Evolutionary conservation across 2,113 vertebrate genomes (phyloP).

Genomic region (Eubucco bourcierii): DNA sequence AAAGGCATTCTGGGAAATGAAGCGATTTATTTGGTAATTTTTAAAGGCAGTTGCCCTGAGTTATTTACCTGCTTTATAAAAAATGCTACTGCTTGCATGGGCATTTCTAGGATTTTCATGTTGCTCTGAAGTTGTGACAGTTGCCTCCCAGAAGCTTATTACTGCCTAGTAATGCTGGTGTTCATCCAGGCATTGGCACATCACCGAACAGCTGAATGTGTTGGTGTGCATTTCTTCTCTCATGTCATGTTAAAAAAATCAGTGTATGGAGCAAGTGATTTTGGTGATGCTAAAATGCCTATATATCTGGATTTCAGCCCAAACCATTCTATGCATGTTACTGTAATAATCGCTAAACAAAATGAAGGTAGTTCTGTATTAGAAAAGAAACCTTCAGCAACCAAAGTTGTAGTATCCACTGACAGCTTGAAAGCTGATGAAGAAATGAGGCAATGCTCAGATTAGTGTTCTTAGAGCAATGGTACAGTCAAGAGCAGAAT

Average conservation of each 20-base stretch:
- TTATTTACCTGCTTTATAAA: neutral
- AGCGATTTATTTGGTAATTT: neutral
- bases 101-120: conserved; percentile 19
- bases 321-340: neutral
- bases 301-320: neutral
- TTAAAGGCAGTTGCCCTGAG: neutral
- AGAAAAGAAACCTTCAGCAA: neutral
- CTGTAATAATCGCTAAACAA: neutral
- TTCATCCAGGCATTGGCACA: neutral
- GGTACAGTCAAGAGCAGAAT: neutral
- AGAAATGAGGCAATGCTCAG: neutral
- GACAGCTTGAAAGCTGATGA: neutral
- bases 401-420: neutral
- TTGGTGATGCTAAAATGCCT: neutral
- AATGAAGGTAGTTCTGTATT: neutral
- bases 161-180: neutral
- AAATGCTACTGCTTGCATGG: neutral
- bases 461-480: neutral
- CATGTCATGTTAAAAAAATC: neutral
- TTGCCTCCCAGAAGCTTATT: neutral
- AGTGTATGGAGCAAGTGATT: neutral
- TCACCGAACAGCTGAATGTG: neutral
- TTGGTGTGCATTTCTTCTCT: conserved; percentile 17
- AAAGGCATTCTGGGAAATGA: neutral
- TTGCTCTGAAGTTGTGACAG: conserved; percentile 21